Conservation (phyloP, 1,140 invertebrate genomes). For the Drosophila jambulina region DNA sequence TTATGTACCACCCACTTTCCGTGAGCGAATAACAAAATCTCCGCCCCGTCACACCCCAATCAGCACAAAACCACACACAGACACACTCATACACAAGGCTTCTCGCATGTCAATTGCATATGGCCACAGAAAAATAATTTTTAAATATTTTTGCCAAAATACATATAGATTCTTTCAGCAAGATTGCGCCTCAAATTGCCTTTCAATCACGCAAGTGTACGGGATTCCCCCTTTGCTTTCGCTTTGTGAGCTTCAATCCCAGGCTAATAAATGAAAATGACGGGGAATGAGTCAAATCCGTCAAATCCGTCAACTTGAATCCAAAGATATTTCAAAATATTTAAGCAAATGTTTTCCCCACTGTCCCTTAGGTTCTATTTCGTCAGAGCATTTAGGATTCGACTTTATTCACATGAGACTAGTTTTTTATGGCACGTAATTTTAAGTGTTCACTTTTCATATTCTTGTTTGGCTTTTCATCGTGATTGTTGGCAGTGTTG, state of each 20-base stretch:
- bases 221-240: neutral
- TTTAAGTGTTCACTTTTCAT: constrained; percentile 12
- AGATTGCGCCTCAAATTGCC: constrained; percentile 16
- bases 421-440: constrained; percentile 3
- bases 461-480: constrained; percentile 13
- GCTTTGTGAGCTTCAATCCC: neutral
- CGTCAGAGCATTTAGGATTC: constrained; percentile 6
- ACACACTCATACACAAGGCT: neutral
- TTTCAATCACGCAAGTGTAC: constrained; percentile 12
- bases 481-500: constrained; percentile 21
- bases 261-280: neutral
- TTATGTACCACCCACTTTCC: neutral
- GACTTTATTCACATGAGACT: neutral
- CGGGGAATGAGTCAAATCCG: neutral
- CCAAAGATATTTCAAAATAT: neutral
- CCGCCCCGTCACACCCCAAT: neutral
- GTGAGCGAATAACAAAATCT: neutral
- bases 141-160: constrained; percentile 6
- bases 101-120: constrained; percentile 16
- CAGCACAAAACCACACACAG: constrained; percentile 4
- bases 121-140: constrained; percentile 21
- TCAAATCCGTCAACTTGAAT: neutral
- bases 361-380: too few relatives aligned
- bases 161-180: constrained; percentile 14
- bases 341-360: too few relatives aligned